Evolutionary conservation across 2,888 invertebrate genomes (phyloP), one percentile per base, ranked within the genome.

Genomic region (Phlogophora meticulosa): DNA sequence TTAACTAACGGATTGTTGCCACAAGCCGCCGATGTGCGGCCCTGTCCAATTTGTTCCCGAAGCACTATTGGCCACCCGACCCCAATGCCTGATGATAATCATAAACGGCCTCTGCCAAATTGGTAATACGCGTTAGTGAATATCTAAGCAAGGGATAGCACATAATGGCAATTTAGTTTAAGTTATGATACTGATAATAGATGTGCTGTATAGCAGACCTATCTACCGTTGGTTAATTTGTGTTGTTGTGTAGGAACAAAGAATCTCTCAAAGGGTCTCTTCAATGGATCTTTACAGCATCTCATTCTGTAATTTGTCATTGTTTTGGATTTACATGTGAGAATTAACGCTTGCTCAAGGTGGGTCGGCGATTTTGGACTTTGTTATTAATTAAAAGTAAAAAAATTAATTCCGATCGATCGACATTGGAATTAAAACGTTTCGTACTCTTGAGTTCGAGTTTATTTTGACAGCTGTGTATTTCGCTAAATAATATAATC

Each of bases 1-100:
- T 85, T 85, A 85, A 77, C 85, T 81, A 84, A 82, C 79, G 77
- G 85, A 85, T 85, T 85, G 85, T 85, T 69, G 78, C 80, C 79
- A 61, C 78, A 76, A 69, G 72, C 78, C 72, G 58, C 74, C 69
- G 72, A 67, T 73, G 76, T 72, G 72, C 76, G 74, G 84, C 80
- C 70, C 76, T 76, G 77, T 76, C 81, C 85, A 84, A 85, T 81
- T 83, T 83, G 79, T 79, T 77, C 74, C 51, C 63, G 72, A 69
- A 72, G 76, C 73, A 61, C 76, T 78, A 71, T 70, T 68, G 67
- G 68, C 58, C 52, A 59, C 36, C 59, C 61, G 65, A 68, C 64
- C 72, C 60, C 65, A 64, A 68, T 78, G 64, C 52, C 61, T 69
- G 67, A 74, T 78, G 65, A 81, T 74, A 70, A 78, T 78, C 69